Evolutionary conservation across 2,888 invertebrate genomes (phyloP).

Genomic region (Heliconius erato): DNA sequence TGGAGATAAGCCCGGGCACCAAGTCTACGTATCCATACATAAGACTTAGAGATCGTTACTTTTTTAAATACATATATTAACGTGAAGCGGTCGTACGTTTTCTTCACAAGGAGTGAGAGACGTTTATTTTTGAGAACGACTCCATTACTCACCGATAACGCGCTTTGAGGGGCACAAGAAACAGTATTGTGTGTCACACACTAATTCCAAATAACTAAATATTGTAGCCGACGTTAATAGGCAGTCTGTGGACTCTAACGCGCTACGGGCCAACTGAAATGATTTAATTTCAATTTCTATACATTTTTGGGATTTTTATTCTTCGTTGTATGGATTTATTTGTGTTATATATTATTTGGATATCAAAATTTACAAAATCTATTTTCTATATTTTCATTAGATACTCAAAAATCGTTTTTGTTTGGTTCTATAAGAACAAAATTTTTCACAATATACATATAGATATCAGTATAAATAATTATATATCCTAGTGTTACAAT

Average conservation of each 20-base stretch:
- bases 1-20: slow-evolving; percentile 69
- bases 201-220: slow-evolving; percentile 74
- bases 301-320: slow-evolving; percentile 24
- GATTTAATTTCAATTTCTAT: slow-evolving; percentile 57
- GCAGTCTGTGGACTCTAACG: slow-evolving; percentile 68
- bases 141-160: slow-evolving; percentile 83
- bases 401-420: too few relatives aligned
- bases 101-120: slow-evolving; percentile 69
- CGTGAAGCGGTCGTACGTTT: slow-evolving; percentile 77
- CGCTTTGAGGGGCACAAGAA: slow-evolving; percentile 71
- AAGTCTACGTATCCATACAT: slow-evolving; percentile 58
- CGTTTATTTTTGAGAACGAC: slow-evolving; percentile 84
- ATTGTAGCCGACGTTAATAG: slow-evolving; percentile 65
- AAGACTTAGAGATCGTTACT: slow-evolving; percentile 72
- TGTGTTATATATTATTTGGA: background rate
- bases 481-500: background rate
- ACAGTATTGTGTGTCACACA: slow-evolving; percentile 74
- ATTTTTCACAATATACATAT: too few relatives aligned
- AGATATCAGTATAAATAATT: background rate
- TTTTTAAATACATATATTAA: slow-evolving; percentile 76
- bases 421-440: too few relatives aligned
- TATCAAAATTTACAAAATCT: too few relatives aligned
- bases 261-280: slow-evolving; percentile 58
- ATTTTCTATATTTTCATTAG: too few relatives aligned
- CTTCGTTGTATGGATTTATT: background rate